Conservation (phyloP, 2,113 vertebrate species). For the Rhea americana region DNA sequence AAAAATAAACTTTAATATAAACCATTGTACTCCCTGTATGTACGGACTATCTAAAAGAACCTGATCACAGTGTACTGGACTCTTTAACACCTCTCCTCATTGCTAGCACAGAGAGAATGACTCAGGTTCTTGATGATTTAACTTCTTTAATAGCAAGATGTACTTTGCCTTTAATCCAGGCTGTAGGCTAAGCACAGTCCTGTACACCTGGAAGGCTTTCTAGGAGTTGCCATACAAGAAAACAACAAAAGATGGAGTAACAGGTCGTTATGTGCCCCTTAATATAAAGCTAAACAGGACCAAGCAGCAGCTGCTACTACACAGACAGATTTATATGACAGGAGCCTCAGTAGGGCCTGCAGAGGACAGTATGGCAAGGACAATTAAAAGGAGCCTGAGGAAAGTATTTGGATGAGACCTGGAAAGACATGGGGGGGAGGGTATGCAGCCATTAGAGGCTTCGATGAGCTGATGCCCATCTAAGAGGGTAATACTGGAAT, state of each 20-base stretch:
- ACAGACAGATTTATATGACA: background rate
- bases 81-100: background rate
- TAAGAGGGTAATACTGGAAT: background rate
- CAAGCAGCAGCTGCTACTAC: background rate
- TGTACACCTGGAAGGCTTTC: background rate
- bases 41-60: too few relatives aligned
- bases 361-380: background rate
- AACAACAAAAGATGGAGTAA: background rate
- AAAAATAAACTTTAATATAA: too few relatives aligned
- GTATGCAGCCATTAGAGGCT: background rate
- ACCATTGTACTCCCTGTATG: too few relatives aligned
- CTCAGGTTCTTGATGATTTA: background rate
- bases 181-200: background rate
- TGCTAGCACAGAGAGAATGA: background rate
- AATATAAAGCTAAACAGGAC: background rate
- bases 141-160: background rate
- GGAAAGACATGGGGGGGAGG: background rate
- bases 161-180: background rate
- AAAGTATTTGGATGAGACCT: background rate
- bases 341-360: background rate
- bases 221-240: background rate
- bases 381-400: background rate
- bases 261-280: background rate
- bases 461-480: background rate
- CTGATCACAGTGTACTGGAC: too few relatives aligned